Conservation (phyloP, 2,797 vertebrate genomes). For the Aldrovandia affinis region DNA sequence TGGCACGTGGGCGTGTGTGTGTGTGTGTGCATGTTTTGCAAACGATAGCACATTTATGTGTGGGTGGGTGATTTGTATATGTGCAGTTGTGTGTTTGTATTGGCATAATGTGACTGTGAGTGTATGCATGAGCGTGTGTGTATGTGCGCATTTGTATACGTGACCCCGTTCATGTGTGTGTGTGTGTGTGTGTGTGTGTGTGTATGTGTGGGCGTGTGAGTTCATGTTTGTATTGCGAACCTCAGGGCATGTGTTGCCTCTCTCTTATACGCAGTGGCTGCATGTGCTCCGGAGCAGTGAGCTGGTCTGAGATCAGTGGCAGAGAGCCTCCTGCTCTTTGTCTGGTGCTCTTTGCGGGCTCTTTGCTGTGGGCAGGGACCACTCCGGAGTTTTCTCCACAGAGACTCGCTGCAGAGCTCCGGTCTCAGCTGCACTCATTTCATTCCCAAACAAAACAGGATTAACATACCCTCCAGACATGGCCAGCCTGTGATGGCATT, state of each 20-base stretch:
- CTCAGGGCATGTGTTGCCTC: not conserved
- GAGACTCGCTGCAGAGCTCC: slow-evolving; percentile 10
- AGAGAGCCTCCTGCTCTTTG: slow-evolving; percentile 13
- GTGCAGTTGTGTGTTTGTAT: not conserved
- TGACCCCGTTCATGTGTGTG: not conserved
- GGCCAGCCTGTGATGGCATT: slow-evolving; percentile 25
- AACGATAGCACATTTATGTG: not conserved
- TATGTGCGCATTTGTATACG: not conserved
- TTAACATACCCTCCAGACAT: slow-evolving; percentile 49
- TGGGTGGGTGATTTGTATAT: not conserved
- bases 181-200: slow-evolving; percentile 15
- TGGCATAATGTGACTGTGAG: not conserved
- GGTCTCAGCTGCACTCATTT: slow-evolving; percentile 11
- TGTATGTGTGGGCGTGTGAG: slow-evolving; percentile 31
- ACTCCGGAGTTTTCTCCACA: slow-evolving; percentile 40
- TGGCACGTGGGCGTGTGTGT: not conserved
- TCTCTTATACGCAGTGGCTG: not conserved
- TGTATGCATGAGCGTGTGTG: not conserved
- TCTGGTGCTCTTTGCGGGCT: slow-evolving; percentile 42
- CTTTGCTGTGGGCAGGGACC: slow-evolving; percentile 56
- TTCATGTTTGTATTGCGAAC: not conserved
- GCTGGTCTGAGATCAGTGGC: slow-evolving; percentile 1
- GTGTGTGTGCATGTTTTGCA: not conserved
- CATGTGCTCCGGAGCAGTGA: not conserved
- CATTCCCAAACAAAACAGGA: slow-evolving; percentile 50